Base-by-base conservation (phyloP, 2,888 invertebrate genomes). In the Neoaliturus tenellus region DNA sequence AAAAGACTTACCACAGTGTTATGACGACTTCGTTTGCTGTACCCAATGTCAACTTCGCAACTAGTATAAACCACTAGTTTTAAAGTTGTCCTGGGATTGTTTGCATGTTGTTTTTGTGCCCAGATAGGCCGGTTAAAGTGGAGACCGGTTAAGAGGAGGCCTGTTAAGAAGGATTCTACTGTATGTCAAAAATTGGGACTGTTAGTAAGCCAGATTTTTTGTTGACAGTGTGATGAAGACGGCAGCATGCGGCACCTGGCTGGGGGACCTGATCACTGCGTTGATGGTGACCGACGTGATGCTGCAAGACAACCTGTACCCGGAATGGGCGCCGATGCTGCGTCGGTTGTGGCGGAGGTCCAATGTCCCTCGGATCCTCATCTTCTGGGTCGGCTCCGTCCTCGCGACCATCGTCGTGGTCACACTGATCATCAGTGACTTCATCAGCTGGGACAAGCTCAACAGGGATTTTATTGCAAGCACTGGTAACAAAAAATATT, bases 241-340 rank as follows among this genome's bases (percentile, higher is more conserved):
- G 12, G 92, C 92, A 8, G 92, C 92, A 2, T 91, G 90, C 85
- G 91, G 92, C 17, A 92, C 92, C 0, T 92, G 92, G 92, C 89
- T 91, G 85, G 92, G 92, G 0, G 92, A 92, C 86, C 90, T 92
- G 86, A 90, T 92, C 87, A 92, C 92, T 1, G 92, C 92, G 31
- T 91, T 92, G 89, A 92, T 92, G 91, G 91, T 92, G 33, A 92
- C 92, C 58, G 92, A 92, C 87, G 91, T 92, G 88, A 92, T 92
- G 92, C 90, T 92, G 6, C 92, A 92, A 87, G 92, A 92, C 87
- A 91, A 90, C 85, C 89, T 92, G 23, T 92, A 92, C 86, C 91
- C 92, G 0, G 88, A 89, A 71, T 92, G 92, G 92, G 91, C 91
- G 0, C 87, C 88, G 35, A 80, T 85, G 17, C 85, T 88, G 69